Percentiles rank a stretch among this genome's conserved stretches.
Conservation (phyloP, 1,140 invertebrate genomes). For the Choristoneura fumiferana region DNA sequence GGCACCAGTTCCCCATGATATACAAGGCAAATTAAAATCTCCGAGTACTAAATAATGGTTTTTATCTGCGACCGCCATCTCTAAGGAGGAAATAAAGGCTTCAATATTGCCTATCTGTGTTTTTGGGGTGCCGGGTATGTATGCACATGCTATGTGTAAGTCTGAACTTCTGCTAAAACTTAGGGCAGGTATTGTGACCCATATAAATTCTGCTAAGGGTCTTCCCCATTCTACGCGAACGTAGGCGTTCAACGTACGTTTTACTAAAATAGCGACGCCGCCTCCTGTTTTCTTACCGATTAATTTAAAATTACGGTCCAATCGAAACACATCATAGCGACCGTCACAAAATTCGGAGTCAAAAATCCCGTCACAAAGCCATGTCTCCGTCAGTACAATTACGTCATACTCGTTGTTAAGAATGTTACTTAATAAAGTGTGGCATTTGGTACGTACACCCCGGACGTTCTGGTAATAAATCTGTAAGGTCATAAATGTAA, state of each 20-base stretch:
- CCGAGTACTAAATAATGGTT: conserved; percentile 19
- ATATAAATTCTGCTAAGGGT: background rate
- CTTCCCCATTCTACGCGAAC: background rate
- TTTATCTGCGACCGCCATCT: background rate
- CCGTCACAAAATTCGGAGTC: conserved; percentile 18
- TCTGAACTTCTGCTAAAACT: background rate
- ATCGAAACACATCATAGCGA: conserved; percentile 14
- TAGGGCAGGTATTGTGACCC: conserved; percentile 3
- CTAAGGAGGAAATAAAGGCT: background rate
- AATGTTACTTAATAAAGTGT: background rate
- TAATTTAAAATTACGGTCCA: background rate
- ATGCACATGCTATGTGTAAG: background rate
- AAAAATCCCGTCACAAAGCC: conserved; percentile 1
- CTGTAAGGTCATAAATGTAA: too few relatives aligned
- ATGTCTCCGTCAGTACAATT: background rate
- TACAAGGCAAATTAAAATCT: conserved; percentile 24
- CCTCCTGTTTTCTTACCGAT: conserved; percentile 4
- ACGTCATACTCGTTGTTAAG: background rate
- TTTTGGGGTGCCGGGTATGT: background rate
- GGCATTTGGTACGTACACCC: background rate
- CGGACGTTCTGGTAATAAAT: background rate
- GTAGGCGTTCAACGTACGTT: background rate
- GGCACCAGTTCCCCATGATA: conserved; percentile 5
- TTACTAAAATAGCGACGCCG: background rate
- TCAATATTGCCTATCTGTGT: background rate